Evolutionary conservation across 2,888 invertebrate genomes (phyloP).

Genomic region (Autographa gamma): DNA sequence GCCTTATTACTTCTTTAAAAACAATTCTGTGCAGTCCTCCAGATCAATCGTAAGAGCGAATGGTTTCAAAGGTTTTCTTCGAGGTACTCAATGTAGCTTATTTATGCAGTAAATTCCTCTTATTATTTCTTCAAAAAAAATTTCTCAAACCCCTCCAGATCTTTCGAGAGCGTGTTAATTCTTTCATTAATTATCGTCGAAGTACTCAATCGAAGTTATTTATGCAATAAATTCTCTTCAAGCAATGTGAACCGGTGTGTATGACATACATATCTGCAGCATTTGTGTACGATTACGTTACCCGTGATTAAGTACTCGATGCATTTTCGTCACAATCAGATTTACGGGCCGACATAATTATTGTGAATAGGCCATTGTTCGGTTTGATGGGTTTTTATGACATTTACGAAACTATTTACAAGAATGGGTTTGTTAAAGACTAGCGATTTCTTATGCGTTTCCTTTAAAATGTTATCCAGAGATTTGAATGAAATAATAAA

Average conservation of each 20-base stretch:
- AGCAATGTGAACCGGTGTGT: conserved; percentile 45
- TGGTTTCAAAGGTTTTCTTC: too few species aligned
- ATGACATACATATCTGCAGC: conserved; percentile 50
- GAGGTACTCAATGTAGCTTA: too few species aligned
- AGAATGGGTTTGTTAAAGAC: conserved; percentile 19
- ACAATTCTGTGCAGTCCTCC: too few species aligned
- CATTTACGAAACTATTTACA: conserved; percentile 47
- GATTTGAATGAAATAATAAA: too few species aligned
- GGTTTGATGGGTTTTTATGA: conserved; percentile 40
- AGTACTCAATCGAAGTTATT: conserved; percentile 33
- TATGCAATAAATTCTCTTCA: conserved; percentile 57
- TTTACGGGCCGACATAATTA: conserved; percentile 51
- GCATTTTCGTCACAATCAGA: conserved; percentile 52
- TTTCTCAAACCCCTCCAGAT: background rate
- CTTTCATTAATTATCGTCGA: conserved; percentile 15
- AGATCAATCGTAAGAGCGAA: too few species aligned
- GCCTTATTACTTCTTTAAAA: background rate
- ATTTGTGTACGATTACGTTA: conserved; percentile 54
- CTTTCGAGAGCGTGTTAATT: conserved; percentile 19
- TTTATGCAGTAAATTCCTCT: too few species aligned
- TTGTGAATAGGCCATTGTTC: conserved; percentile 58
- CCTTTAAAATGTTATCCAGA: too few species aligned
- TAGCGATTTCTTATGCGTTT: too few species aligned
- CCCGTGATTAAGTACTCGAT: conserved; percentile 35
- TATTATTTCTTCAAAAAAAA: background rate